A percentile compares a stretch with the other conserved stretches of the same genome.
phyloP scores from a whole-genome alignment of 2,113 vertebrate species.

The Anoura caudifer region DNA sequence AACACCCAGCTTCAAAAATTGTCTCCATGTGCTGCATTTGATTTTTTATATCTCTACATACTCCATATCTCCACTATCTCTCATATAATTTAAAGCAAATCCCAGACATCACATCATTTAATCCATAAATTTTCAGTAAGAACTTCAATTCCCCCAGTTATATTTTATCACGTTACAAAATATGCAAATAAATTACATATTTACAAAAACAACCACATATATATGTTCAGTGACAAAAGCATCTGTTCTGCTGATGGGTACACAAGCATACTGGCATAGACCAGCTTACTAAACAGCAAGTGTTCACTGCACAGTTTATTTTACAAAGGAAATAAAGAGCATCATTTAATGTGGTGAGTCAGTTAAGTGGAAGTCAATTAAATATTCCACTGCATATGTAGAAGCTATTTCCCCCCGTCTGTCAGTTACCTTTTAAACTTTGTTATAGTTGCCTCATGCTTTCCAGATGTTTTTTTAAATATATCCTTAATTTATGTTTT shows the following conservation, averaged over 20 bases:
- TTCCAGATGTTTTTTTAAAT: neutral
- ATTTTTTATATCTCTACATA: neutral
- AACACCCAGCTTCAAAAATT: neutral
- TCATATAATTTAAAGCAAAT: neutral
- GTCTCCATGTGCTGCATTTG: neutral
- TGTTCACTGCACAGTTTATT: neutral
- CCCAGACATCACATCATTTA: neutral
- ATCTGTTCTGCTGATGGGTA: neutral
- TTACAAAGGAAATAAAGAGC: conserved; percentile 18
- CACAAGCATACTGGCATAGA: neutral
- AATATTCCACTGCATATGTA: neutral
- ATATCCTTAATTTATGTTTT: conserved; percentile 3
- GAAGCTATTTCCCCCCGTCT: neutral
- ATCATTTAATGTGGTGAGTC: neutral
- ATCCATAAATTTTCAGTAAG: neutral
- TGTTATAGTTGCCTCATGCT: neutral
- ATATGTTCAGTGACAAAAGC: conserved; percentile 4
- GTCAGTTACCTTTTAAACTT: conserved; percentile 7
- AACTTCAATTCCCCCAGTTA: neutral
- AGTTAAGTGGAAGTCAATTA: neutral
- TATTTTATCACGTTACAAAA: neutral
- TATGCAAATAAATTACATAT: conserved; percentile 8
- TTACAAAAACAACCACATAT: neutral
- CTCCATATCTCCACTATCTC: neutral
- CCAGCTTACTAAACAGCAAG: neutral